Evolutionary conservation across 2,113 vertebrate genomes (phyloP).

Genomic region (Ochotona princeps): DNA sequence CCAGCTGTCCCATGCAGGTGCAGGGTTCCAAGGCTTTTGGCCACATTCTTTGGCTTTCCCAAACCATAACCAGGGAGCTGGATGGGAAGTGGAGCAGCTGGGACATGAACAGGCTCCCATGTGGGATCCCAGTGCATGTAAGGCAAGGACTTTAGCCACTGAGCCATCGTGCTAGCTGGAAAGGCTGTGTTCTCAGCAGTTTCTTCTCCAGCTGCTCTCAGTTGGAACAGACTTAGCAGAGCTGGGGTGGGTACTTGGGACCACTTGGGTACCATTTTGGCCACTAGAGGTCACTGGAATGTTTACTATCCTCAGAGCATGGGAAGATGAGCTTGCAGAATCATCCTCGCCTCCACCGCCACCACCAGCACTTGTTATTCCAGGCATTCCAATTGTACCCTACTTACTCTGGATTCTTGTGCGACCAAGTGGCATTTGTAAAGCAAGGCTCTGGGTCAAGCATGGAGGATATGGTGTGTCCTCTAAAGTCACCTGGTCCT

Average conservation of each 20-base stretch:
- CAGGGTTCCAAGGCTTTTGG: no score
- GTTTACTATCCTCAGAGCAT: background rate
- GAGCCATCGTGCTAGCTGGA: no score
- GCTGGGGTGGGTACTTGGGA: background rate
- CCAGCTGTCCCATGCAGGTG: no score
- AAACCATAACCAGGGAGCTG: no score
- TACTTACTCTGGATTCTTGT: background rate
- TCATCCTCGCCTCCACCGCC: rapidly evolving
- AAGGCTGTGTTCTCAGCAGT: no score
- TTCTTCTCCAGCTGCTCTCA: background rate
- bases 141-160: no score
- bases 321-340: background rate
- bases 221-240: background rate
- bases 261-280: background rate
- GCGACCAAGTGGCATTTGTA: background rate
- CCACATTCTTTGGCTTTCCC: no score
- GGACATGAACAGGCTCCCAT: no score
- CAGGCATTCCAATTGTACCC: background rate
- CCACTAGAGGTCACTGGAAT: constrained; percentile 75
- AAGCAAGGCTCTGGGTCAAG: constrained; percentile 12
- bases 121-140: no score
- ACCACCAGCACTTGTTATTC: background rate
- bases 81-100: no score
- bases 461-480: background rate
- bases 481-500: background rate